A percentile compares a stretch with the other conserved stretches of the same genome.
phyloP scores from a whole-genome alignment of 2,888 invertebrate genomes.

The Dichetophora obliterata region DNA sequence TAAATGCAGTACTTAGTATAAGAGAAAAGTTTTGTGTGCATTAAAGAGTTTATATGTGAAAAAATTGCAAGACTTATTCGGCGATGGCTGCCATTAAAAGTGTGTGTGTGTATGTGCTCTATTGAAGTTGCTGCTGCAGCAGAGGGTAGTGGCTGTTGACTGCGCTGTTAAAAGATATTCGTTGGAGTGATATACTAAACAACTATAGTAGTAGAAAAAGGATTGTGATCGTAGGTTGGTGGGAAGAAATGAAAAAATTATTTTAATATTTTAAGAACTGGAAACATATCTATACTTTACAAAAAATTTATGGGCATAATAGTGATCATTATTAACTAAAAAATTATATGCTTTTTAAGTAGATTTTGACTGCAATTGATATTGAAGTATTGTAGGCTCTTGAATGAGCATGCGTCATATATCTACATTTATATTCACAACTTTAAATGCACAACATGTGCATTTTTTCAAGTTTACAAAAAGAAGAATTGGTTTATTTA shows the following conservation, averaged over 20 bases:
- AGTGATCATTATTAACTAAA: background rate
- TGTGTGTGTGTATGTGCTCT: background rate
- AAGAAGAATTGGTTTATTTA: background rate
- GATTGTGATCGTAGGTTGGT: background rate
- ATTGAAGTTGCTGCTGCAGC: background rate
- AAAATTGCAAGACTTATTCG: background rate
- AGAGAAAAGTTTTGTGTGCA: background rate
- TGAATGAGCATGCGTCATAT: constrained; percentile 19
- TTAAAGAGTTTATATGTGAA: background rate
- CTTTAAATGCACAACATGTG: background rate
- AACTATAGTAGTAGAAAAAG: constrained; percentile 1
- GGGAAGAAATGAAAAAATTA: background rate
- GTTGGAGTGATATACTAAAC: constrained; percentile 11
- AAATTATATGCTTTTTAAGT: background rate
- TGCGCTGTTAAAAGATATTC: constrained; percentile 15
- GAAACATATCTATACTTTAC: background rate
- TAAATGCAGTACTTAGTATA: background rate
- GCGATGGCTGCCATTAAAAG: constrained; percentile 12
- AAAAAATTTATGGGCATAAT: background rate
- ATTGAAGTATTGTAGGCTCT: background rate
- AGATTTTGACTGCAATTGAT: background rate
- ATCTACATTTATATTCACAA: background rate
- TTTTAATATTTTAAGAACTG: background rate
- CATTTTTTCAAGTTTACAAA: background rate
- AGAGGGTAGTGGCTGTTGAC: background rate